Evolutionary conservation across 1,140 invertebrate species (phyloP), one percentile per base, ranked within the genome.

Genomic region (Zaprionus taronus): DNA sequence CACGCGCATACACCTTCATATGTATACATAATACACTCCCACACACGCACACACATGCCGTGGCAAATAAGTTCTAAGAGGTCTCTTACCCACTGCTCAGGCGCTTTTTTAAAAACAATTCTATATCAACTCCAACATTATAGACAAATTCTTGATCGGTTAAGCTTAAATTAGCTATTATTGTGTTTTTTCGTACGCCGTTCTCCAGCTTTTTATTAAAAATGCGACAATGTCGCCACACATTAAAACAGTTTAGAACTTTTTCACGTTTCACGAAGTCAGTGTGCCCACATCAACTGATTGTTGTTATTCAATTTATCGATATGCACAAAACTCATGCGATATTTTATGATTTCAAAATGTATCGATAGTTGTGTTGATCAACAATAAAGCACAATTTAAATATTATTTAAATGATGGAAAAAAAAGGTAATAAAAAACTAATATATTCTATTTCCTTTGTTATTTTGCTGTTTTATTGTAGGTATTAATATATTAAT

Each of bases 121-220:
- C 81, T 67, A 92, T 92, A 76, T 92, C 91, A 76, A 80, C 79
- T 72, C 77, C 89, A 79, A 92, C 84, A 91, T 92, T 92, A 64
- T 91, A 79, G 14, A 92, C 80, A 79, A 92, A 92, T 57, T 92
- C 86, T 49, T 92, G 90, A 72, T 92, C 91, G 49, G 72, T 80
- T 75, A 92, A 73, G 67, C 91, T 91, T 79, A 92, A 72, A 77
- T 68, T 92, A 77, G 73, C 80, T 67, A 65, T 74, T 53, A 91
- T 76, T 66, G 76, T 47, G 62, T 63, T 73, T 47, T 72, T 77
- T 56, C 70, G 83, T 67, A 72, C 72, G 44, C 79, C 79, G 79
- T 80, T 83, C 73, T 90, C 86, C 86, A 90, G 86, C 79, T 89
- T 90, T 82, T 86, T 73, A 47, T 73, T 80, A 86, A 83, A 82